Base-by-base conservation (phyloP, 2,888 invertebrate genomes). In the Drosophila fungiperda region DNA sequence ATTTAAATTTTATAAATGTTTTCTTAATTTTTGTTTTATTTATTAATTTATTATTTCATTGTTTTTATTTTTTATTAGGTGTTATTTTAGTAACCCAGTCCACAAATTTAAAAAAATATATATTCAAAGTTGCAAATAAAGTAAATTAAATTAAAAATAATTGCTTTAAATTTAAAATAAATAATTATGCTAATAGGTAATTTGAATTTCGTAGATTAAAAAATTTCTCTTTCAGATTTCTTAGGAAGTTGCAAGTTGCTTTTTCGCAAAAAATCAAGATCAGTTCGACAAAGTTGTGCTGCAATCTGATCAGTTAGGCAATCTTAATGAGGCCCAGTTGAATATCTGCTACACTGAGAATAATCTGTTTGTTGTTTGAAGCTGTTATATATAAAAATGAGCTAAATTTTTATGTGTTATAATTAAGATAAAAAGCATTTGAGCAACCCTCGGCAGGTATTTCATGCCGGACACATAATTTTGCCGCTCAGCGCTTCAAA, bases 381-480 rank as follows among this genome's bases (percentile, higher is more conserved):
- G 6, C 9, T n/a, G 0, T n/a, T n/a, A 0, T 0, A 1, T 11
- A 42, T n/a, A 11, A 2, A 7, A 7, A 15, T 20, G 20, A 45
- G 7, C 12, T 7, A 3, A 45, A 3, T 3, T 1, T 12, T 12
- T 20, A 45, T 12, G 12, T 1, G 20, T 15, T 1, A 8, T 15
- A 45, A 45, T 45, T 3, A 20, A 23, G 26, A 2, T 5, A 9
- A 26, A 5, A 36, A 35, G 23, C 2, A 0, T 20, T 58, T 15
- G 50, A 52, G n/a, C 72, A 64, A 60, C 81, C 85, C 73, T 79
- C 82, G 82, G 33, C 59, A 88, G 83, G 76, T 73, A 82, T 69
- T 66, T 58, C 29, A 64, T 32, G 53, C 74, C 79, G 75, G 82
- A 75, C 75, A 75, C 83, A 83, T 88, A 82, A 83, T 76, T 85